phyloP scores from a whole-genome alignment of 2,113 vertebrate species.

The Mustela lutreola region DNA sequence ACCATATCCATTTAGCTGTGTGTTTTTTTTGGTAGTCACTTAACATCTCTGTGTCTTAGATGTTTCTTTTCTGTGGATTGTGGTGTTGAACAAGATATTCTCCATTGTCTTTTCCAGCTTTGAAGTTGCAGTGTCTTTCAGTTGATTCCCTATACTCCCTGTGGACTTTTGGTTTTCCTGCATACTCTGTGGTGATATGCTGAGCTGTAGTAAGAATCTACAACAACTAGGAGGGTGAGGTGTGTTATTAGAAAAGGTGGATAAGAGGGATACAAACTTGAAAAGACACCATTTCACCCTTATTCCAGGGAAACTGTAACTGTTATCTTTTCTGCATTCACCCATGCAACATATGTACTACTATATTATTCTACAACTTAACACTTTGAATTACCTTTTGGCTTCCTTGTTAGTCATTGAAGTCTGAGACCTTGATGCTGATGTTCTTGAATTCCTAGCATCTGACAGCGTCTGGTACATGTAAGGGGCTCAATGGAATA shows the following conservation, averaged over 20 bases:
- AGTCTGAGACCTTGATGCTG: neutral
- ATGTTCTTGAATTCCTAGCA: neutral
- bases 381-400: constrained; percentile 22
- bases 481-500: neutral
- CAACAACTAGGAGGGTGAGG: neutral
- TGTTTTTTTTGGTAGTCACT: neutral
- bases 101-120: neutral
- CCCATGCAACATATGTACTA: neutral
- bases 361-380: neutral
- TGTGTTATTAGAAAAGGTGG: neutral
- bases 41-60: neutral
- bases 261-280: neutral
- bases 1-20: neutral
- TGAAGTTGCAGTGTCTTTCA: neutral
- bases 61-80: neutral
- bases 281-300: neutral
- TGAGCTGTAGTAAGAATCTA: neutral
- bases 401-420: neutral
- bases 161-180: neutral
- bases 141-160: neutral
- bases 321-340: neutral
- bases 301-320: neutral
- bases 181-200: neutral
- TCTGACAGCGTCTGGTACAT: neutral
- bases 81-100: neutral